Conservation (phyloP, 2,797 vertebrate species). For the Anniella stebbinsi region DNA sequence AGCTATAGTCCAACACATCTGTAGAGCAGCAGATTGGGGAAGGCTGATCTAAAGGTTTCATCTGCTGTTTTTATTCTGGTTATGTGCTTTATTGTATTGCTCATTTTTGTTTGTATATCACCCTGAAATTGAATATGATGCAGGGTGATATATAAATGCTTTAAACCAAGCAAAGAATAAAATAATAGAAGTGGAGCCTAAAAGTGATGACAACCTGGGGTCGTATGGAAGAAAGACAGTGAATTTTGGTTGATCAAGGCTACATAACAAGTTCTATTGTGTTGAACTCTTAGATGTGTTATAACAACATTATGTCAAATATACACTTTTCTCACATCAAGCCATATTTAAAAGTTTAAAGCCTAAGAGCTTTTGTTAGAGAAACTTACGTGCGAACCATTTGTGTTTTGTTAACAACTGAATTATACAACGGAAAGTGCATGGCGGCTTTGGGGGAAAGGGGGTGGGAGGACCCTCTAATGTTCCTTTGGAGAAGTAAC, state of each 20-base stretch:
- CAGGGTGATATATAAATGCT: neutral
- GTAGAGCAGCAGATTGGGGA: too few relatives aligned
- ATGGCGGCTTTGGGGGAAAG: neutral
- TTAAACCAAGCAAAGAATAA: neutral
- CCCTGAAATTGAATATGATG: neutral
- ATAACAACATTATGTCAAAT: slow-evolving; percentile 43
- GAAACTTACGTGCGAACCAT: slow-evolving; percentile 39
- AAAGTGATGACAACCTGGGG: neutral
- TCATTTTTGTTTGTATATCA: neutral
- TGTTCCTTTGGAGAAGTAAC: slow-evolving; percentile 61
- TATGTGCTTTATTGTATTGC: neutral
- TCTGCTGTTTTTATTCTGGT: neutral
- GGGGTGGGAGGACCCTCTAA: neutral
- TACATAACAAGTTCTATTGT: neutral
- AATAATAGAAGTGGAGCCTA: neutral
- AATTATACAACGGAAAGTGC: slow-evolving; percentile 65
- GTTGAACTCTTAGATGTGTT: slow-evolving; percentile 1
- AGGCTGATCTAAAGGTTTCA: neutral
- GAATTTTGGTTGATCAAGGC: neutral
- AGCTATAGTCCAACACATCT: too few relatives aligned
- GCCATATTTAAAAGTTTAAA: slow-evolving; percentile 41
- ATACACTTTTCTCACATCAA: slow-evolving; percentile 35
- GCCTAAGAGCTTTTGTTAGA: slow-evolving; percentile 50
- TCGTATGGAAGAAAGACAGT: neutral
- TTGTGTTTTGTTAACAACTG: slow-evolving; percentile 63